Evolutionary conservation across 2,888 invertebrate genomes (phyloP).

Genomic region (Operophtera brumata): DNA sequence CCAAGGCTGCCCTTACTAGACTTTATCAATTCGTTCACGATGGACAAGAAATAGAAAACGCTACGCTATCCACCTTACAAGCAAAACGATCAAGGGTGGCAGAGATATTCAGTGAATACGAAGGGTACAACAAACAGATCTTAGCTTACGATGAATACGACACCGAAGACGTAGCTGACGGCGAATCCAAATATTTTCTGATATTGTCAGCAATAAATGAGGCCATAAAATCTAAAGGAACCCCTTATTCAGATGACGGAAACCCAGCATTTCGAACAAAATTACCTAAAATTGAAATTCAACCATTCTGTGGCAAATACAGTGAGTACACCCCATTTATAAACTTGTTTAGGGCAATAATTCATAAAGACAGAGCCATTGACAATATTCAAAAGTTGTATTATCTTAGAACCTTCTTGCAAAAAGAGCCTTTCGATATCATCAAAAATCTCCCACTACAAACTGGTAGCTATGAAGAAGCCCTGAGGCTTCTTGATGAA

Average conservation of each 20-base stretch:
- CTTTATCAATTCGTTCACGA: not conserved
- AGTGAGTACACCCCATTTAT: not conserved
- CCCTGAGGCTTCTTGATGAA: not conserved
- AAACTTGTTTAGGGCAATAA: not conserved
- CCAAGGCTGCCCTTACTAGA: not conserved
- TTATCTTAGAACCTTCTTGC: not conserved
- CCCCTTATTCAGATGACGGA: not conserved
- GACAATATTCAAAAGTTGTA: conserved; percentile 1
- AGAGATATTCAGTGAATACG: not conserved
- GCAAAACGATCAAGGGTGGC: not conserved
- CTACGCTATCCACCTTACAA: not conserved
- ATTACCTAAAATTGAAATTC: not conserved
- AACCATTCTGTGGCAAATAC: not conserved
- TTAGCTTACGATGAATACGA: not conserved
- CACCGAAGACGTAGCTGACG: not conserved
- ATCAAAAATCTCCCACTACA: not conserved
- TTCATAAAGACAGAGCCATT: not conserved
- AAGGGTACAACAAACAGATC: not conserved
- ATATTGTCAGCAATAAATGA: not conserved
- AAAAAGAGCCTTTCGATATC: not conserved
- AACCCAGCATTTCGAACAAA: not conserved
- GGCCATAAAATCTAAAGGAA: not conserved
- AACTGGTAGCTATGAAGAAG: not conserved
- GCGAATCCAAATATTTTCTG: not conserved
- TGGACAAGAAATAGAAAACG: not conserved